phyloP scores from a whole-genome alignment of 2,888 invertebrate species.

The Piscicola geometra region DNA sequence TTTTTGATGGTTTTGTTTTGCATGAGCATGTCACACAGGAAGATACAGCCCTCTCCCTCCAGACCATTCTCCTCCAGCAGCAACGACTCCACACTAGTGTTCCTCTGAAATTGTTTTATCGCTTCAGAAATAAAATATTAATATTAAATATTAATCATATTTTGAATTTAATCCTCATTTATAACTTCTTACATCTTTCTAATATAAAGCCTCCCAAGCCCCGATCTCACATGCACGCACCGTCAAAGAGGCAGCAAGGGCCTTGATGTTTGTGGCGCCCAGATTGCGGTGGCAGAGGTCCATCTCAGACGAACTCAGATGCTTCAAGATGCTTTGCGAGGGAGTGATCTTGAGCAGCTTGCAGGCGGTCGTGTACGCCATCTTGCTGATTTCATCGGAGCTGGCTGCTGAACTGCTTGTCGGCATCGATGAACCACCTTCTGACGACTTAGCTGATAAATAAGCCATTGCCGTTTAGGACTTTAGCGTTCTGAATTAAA shows the following conservation, averaged over 20 bases:
- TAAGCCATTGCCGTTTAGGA: too few species aligned
- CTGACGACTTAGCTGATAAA: too few species aligned
- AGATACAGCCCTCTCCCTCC: slow-evolving; percentile 46
- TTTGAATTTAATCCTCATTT: too few species aligned
- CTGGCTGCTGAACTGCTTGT: neutral
- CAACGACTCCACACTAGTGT: slow-evolving; percentile 48
- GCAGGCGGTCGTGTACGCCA: slow-evolving; percentile 48
- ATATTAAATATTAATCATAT: too few species aligned
- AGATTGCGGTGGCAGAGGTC: slow-evolving; percentile 49
- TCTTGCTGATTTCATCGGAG: neutral
- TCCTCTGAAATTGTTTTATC: too few species aligned
- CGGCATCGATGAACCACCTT: too few species aligned
- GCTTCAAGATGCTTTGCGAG: slow-evolving; percentile 45
- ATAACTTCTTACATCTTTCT: too few species aligned
- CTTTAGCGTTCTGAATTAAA: too few species aligned
- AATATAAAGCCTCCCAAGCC: neutral
- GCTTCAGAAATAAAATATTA: too few species aligned
- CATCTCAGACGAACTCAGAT: slow-evolving; percentile 45
- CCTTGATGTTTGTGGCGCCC: slow-evolving; percentile 47
- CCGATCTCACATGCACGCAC: slow-evolving; percentile 41
- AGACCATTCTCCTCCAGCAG: slow-evolving; percentile 50
- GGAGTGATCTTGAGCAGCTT: slow-evolving; percentile 44
- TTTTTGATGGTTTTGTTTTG: slow-evolving; percentile 47
- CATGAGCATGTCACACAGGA: slow-evolving; percentile 47
- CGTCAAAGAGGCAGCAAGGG: slow-evolving; percentile 48